Conservation (phyloP, 2,888 invertebrate species). For the Pachymerium ferrugineum region DNA sequence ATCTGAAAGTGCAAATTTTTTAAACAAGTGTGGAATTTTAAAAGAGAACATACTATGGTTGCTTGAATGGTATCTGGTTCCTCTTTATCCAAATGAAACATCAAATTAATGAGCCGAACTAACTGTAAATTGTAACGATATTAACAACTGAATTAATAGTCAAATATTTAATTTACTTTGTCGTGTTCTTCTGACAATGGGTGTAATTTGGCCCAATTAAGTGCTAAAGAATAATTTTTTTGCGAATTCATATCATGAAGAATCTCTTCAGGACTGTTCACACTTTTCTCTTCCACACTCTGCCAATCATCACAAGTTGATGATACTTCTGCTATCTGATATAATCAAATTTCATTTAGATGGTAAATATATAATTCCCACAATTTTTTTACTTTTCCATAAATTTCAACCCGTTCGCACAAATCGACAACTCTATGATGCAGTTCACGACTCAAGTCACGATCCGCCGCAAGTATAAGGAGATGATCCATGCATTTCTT, state of each 20-base stretch:
- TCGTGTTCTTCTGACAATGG: background rate
- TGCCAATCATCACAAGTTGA: background rate
- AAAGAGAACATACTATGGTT: background rate
- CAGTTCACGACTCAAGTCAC: background rate
- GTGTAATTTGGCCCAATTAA: background rate
- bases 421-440: background rate
- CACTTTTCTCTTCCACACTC: background rate
- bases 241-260: background rate
- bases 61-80: background rate
- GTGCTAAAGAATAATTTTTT: background rate
- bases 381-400: background rate
- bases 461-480: background rate
- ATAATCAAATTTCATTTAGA: background rate
- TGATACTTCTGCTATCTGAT: background rate
- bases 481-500: background rate
- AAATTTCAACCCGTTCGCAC: background rate
- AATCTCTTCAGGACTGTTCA: background rate
- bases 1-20: background rate
- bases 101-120: background rate
- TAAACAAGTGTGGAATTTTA: background rate
- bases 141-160: background rate
- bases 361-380: background rate
- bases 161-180: background rate
- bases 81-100: background rate
- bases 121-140: background rate